phyloP scores from a whole-genome alignment of 1,140 invertebrate species.

The Drosophila bipectinata region DNA sequence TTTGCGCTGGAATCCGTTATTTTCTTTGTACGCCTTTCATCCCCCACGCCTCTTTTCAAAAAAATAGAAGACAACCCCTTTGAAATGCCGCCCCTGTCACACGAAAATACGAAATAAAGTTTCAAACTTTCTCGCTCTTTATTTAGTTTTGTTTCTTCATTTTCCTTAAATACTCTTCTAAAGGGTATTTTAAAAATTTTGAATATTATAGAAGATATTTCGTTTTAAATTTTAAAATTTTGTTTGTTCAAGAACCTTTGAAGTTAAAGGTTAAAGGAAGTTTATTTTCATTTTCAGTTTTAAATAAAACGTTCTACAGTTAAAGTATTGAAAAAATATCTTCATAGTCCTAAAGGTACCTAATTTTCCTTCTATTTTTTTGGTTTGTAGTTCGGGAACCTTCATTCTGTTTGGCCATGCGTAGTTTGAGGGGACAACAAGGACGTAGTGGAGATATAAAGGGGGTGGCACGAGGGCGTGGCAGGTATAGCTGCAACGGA shows the following conservation, averaged over 20 bases:
- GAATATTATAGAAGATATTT: background rate
- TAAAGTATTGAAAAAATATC: background rate
- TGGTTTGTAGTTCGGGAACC: slow-evolving; percentile 29
- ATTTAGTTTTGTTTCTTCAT: slow-evolving; percentile 44
- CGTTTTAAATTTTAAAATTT: too few relatives aligned
- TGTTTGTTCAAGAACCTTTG: too few relatives aligned
- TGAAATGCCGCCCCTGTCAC: slow-evolving; percentile 16
- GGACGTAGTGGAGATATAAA: background rate
- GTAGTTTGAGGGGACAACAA: slow-evolving; percentile 35
- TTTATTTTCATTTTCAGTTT: too few relatives aligned
- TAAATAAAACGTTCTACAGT: too few relatives aligned
- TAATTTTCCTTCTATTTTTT: slow-evolving; percentile 20
- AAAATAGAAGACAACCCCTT: slow-evolving; percentile 2
- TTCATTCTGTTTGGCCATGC: slow-evolving; percentile 70
- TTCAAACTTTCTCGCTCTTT: slow-evolving; percentile 61
- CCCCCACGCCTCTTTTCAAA: background rate
- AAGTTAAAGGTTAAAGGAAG: too few relatives aligned
- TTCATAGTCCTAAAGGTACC: background rate
- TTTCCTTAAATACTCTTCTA: slow-evolving; percentile 8
- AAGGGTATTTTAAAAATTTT: background rate
- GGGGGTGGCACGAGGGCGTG: background rate
- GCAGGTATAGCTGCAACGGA: background rate
- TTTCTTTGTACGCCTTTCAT: slow-evolving; percentile 58
- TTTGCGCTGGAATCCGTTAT: slow-evolving; percentile 79
- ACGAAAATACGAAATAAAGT: slow-evolving; percentile 67